Evolutionary conservation across 2,797 vertebrate genomes (phyloP).

Genomic region (Coregonus sp.): DNA sequence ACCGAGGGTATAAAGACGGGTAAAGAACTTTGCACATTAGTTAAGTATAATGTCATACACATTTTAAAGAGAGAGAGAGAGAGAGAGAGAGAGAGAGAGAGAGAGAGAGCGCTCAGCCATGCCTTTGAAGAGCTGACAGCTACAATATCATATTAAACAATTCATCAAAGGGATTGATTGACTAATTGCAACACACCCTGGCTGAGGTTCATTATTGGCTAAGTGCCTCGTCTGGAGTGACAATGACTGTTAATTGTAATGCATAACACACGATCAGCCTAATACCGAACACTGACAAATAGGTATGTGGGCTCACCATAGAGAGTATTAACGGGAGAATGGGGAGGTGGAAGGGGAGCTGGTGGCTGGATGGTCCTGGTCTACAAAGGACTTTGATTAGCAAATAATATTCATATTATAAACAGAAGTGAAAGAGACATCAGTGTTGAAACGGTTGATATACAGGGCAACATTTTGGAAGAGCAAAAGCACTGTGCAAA

Average conservation of each 20-base stretch:
- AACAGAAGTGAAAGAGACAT: background rate
- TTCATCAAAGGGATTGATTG: constrained; percentile 36
- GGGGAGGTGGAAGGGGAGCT: background rate
- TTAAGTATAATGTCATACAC: too few relatives aligned
- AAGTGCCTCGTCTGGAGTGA: constrained; percentile 49
- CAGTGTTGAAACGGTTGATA: too few relatives aligned
- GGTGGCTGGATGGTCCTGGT: background rate
- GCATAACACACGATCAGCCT: constrained; percentile 43
- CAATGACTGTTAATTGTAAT: constrained; percentile 50
- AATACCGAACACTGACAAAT: constrained; percentile 30
- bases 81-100: background rate
- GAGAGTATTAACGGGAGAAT: constrained; percentile 12
- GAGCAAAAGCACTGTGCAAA: background rate
- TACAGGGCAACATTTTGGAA: background rate
- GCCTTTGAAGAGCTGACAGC: constrained; percentile 9
- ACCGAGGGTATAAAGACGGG: background rate
- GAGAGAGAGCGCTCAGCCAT: background rate
- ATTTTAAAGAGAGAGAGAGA: too few relatives aligned
- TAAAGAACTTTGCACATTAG: background rate
- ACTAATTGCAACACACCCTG: constrained; percentile 54
- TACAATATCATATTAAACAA: constrained; percentile 43
- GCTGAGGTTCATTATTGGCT: constrained; percentile 53
- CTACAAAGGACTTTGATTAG: background rate
- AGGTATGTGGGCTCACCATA: constrained; percentile 34
- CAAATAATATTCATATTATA: background rate